phyloP scores from a whole-genome alignment of 1,140 invertebrate genomes.

The Gyrodactylus salaris region DNA sequence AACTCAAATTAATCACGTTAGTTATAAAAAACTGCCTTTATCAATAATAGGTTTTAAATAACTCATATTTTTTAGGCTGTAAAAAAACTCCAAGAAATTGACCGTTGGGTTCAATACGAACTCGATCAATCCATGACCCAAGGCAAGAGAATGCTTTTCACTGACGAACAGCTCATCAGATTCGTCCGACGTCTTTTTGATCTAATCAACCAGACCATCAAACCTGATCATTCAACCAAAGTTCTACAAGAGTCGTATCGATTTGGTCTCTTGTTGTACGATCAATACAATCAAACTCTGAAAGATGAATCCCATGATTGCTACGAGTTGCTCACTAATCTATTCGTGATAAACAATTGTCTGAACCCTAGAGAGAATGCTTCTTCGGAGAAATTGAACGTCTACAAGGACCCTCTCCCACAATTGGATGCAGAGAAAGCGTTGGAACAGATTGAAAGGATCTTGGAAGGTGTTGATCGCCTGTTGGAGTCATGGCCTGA shows the following conservation, averaged over 20 bases:
- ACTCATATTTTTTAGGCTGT: not conserved
- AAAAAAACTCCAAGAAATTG: not conserved
- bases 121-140: not conserved
- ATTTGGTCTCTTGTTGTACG: not conserved
- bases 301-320: conserved; percentile 23
- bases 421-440: not conserved
- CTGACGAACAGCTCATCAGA: not conserved
- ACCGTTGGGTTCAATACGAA: not conserved
- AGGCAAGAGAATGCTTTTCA: not conserved
- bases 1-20: not conserved
- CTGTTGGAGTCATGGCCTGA: conserved; percentile 52
- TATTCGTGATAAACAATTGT: not conserved
- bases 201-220: not conserved
- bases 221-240: not conserved
- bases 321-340: not conserved
- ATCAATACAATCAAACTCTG: not conserved
- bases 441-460: conserved; percentile 23
- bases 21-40: not conserved
- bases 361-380: not conserved
- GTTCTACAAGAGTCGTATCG: not conserved
- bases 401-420: not conserved
- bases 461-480: conserved; percentile 28
- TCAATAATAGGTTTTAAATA: no score
- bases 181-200: not conserved
- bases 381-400: not conserved